Conservation (phyloP, 1,140 invertebrate genomes). For the Drosophila kanapiae region DNA sequence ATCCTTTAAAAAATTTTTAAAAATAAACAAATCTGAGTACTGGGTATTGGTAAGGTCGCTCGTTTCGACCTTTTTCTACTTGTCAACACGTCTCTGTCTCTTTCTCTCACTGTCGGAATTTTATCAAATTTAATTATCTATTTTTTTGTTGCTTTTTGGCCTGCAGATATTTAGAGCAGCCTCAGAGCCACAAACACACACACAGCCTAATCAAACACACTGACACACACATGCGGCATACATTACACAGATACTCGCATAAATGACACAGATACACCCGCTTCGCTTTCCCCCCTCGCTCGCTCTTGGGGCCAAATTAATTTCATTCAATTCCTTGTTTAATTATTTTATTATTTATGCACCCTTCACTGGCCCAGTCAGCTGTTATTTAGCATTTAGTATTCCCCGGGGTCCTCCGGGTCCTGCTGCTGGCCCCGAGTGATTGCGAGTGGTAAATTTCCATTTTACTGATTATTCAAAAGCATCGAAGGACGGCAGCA, state of each 20-base stretch:
- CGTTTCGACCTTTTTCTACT: neutral
- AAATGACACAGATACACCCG: constrained; percentile 32
- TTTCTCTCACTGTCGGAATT: constrained; percentile 26
- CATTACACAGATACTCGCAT: constrained; percentile 39
- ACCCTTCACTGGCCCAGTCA: constrained; percentile 57
- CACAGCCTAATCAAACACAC: constrained; percentile 29
- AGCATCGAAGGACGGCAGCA: constrained; percentile 16
- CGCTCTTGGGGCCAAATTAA: constrained; percentile 63
- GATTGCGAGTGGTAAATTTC: constrained; percentile 49
- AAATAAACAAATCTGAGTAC: constrained; percentile 8
- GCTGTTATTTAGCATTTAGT: constrained; percentile 60
- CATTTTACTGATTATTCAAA: constrained; percentile 64
- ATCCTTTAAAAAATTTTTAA: too few relatives aligned
- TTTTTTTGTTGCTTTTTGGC: constrained; percentile 59
- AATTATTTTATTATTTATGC: constrained; percentile 82
- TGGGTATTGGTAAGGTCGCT: constrained; percentile 14
- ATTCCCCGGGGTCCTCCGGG: constrained; percentile 2
- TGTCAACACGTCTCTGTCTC: constrained; percentile 4
- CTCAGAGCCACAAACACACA: constrained; percentile 35
- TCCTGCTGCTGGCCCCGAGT: constrained; percentile 12
- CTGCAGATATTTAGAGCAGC: constrained; percentile 69
- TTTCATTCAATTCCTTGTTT: constrained; percentile 82
- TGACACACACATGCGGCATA: constrained; percentile 27
- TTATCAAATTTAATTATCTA: constrained; percentile 49
- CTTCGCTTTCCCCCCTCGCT: constrained; percentile 18